Evolutionary conservation across 2,797 vertebrate genomes (phyloP), one percentile per base, ranked within the genome.

Genomic region (Hephaestus fuliginosus): DNA sequence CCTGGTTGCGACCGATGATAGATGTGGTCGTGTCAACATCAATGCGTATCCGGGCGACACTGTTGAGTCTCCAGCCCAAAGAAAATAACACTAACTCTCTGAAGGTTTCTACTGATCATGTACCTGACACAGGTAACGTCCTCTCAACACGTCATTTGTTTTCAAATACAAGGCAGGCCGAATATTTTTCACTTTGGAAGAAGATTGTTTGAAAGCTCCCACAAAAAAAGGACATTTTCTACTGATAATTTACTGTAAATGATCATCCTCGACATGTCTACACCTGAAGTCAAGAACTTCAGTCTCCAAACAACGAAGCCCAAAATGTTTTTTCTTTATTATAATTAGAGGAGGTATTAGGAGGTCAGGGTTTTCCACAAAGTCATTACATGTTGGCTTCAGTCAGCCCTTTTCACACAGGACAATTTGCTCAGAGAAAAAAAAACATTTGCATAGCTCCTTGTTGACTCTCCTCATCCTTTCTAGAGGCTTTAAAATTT

Each of bases 1-100:
- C 41, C 51, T 66, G 64, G 49, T 70, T 53, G 44, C 62, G 39
- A 78, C 15, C 52, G 5, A 69, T 36, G 22, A 65, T 48, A 33
- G 58, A 66, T 17, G n/a, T 56, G 58, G 49, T 20, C 66, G 39
- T 39, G 61, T 71, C 39, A 22, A 70, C 25, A 46, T 4, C 5
- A 52, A 4, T 51, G n/a, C 20, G 11, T 20, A 36, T 77, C 56
- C 20, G 56, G 44, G 33, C 12, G 13, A 51, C 3, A 25, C 2
- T 1, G 25, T 25, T 1, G 25, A 20, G 39, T 55, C 22, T 41
- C 25, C 49, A 17, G 36, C 14, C 15, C 14, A 62, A 56, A 57
- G 5, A 4, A n/a, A 57, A 33, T 14, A 41, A 44, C 2, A 25
- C 18, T 20, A 18, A 28, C 7, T 12, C 2, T 0, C 39, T 53